Percentiles rank a stretch among this genome's conserved stretches.
These are phyloP conservation scores for Apoderus coryli DNA, from an alignment of 2,888 invertebrate species.

Conservation along the genomic window DNA sequence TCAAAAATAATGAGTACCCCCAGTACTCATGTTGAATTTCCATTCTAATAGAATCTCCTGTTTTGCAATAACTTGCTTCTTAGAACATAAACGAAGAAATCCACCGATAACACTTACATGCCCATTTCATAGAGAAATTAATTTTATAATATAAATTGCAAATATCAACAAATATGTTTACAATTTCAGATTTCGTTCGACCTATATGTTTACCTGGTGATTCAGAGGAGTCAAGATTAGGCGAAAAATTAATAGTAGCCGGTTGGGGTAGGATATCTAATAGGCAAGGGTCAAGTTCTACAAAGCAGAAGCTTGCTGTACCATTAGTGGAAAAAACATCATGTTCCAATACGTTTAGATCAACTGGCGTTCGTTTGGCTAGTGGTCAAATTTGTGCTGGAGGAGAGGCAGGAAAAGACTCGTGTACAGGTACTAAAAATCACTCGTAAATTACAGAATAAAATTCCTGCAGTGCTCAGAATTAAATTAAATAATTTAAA, in stretches of 20 bases:
- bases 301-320: constrained; percentile 47
- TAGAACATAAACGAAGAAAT: no score
- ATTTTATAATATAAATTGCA: background rate
- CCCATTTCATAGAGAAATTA: constrained; percentile 7
- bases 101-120: background rate
- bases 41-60: no score
- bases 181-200: constrained; percentile 21
- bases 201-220: constrained; percentile 27
- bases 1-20: no score
- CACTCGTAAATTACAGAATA: no score
- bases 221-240: constrained; percentile 21
- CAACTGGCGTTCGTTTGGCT: constrained; percentile 19
- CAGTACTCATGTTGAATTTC: no score
- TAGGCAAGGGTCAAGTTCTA: constrained; percentile 21
- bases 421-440: constrained; percentile 39
- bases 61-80: no score
- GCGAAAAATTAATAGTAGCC: constrained; percentile 25
- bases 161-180: background rate
- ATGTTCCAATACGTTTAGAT: constrained; percentile 30
- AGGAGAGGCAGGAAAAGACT: constrained; percentile 40
- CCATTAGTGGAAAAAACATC: constrained; percentile 39
- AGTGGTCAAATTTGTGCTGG: constrained; percentile 27
- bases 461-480: no score
- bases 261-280: constrained; percentile 33
- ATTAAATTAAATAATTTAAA: no score